Conservation (phyloP, 2,797 vertebrate genomes). For the Astyanax mexicanus region DNA sequence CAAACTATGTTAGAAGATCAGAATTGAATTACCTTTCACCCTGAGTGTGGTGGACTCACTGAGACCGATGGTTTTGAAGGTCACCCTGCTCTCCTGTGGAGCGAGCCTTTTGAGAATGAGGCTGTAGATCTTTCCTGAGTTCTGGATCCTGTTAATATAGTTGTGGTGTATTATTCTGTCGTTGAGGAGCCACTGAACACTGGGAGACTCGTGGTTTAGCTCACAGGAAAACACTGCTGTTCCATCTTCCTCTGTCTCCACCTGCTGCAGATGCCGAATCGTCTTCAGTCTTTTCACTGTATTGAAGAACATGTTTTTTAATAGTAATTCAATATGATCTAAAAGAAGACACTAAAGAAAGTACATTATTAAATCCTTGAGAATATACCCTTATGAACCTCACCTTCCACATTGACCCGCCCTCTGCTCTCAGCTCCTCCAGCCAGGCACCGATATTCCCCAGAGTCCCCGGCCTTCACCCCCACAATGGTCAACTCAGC, state of each 20-base stretch:
- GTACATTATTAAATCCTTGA: not conserved
- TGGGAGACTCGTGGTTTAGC: constrained; percentile 89
- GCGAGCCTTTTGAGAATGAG: constrained; percentile 85
- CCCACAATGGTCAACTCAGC: constrained; percentile 86
- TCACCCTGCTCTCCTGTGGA: constrained; percentile 83
- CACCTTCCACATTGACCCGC: constrained; percentile 88
- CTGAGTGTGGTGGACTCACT: constrained; percentile 78
- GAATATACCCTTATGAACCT: constrained; percentile 23
- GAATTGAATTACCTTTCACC: constrained; percentile 84
- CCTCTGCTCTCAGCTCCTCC: constrained; percentile 85
- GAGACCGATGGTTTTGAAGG: constrained; percentile 82
- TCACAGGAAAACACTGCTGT: constrained; percentile 88
- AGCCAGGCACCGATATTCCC: constrained; percentile 88
- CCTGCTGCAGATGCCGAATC: constrained; percentile 81
- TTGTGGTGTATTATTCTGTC: constrained; percentile 82
- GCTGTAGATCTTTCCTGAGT: constrained; percentile 82
- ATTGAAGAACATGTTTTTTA: constrained; percentile 2
- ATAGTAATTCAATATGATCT: not conserved
- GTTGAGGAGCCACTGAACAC: constrained; percentile 92
- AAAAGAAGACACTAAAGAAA: not conserved
- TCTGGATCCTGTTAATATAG: constrained; percentile 85
- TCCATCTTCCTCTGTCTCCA: constrained; percentile 84
- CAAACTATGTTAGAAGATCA: not conserved
- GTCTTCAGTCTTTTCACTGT: constrained; percentile 84
- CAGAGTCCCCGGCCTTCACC: constrained; percentile 80